Evolutionary conservation across 1,140 invertebrate genomes (phyloP), one percentile per base, ranked within the genome.

Genomic region (Camponotus vicinus): DNA sequence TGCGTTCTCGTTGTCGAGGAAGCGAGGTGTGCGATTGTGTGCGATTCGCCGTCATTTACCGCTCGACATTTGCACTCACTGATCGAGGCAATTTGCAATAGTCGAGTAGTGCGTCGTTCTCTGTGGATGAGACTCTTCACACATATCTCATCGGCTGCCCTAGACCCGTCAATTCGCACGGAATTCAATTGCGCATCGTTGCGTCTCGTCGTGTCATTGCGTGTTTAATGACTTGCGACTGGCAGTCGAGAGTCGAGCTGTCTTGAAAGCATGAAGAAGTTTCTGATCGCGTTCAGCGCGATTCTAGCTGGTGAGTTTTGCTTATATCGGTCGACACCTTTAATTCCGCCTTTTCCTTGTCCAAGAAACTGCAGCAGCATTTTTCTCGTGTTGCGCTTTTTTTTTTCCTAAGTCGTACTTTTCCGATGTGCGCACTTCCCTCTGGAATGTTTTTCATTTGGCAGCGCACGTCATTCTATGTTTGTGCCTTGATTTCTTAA

Each of bases 221-320:
- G 27, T 45, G 45, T 27, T 6, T 71, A n/a, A 18, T 27, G 27
- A 55, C 27, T 13, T 55, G 3, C 49, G 61, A 78, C 42, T 27
- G 49, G 34, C 63, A 67, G 21, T 49, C 40, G 27, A 34, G 13
- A 11, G 4, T 37, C 63, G 45, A 69, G 13, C 13, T 4, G 7
- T 55, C 32, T 21, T 9, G 21, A 5, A 76, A 92, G 89, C 71
- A 95, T 95, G 94, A 93, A 92, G 86, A 77, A 80, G 91, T 90
- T 89, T 55, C 66, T 93, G 63, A 83, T 94, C 90, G 91, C 92
- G 92, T 89, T 95, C 7, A 87, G 93, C 91, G 92, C 93, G 89
- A 91, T 93, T 66, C 73, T 94, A 79, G 90, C 92, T 92, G 92
- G 94, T 94, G 79, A 94, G 92, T 91, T 67, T 49, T 78, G 34